These are phyloP conservation scores for Callaeas wilsoni DNA, from an alignment of 2,113 vertebrate species.

Conservation along the genomic window DNA sequence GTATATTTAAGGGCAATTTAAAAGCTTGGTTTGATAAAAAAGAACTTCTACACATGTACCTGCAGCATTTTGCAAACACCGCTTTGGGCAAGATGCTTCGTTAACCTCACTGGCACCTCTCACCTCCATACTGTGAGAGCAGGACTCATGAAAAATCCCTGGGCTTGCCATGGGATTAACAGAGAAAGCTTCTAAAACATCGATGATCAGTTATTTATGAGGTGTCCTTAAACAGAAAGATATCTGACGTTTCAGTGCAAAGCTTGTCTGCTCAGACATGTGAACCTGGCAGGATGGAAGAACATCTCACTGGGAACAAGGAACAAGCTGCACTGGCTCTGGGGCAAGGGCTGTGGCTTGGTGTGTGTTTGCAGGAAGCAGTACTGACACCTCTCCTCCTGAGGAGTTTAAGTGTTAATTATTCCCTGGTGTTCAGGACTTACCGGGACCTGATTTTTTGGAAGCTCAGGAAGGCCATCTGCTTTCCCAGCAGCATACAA, in stretches of 20 bases:
- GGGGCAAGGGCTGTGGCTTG: neutral
- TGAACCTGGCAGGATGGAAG: neutral
- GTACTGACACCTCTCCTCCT: neutral
- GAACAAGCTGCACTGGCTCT: neutral
- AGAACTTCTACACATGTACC: neutral
- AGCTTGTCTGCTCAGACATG: neutral
- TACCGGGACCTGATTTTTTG: neutral
- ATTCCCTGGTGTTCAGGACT: neutral
- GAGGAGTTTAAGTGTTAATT: slow-evolving; percentile 8
- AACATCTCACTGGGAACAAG: neutral
- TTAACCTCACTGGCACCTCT: neutral
- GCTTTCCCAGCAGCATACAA: neutral
- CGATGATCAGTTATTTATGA: rapidly evolving
- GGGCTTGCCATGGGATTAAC: rapidly evolving
- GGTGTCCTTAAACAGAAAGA: neutral
- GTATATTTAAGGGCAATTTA: neutral
- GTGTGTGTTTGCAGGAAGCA: neutral
- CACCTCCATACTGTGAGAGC: neutral
- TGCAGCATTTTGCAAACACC: neutral
- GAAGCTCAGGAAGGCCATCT: slow-evolving; percentile 32
- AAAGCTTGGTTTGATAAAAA: neutral
- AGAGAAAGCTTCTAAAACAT: neutral
- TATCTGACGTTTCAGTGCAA: neutral
- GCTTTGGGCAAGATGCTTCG: rapidly evolving
- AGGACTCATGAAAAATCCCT: neutral